These are phyloP conservation scores for Agonopterix arenella DNA, from an alignment of 2,888 invertebrate genomes.

Conservation along the genomic window DNA sequence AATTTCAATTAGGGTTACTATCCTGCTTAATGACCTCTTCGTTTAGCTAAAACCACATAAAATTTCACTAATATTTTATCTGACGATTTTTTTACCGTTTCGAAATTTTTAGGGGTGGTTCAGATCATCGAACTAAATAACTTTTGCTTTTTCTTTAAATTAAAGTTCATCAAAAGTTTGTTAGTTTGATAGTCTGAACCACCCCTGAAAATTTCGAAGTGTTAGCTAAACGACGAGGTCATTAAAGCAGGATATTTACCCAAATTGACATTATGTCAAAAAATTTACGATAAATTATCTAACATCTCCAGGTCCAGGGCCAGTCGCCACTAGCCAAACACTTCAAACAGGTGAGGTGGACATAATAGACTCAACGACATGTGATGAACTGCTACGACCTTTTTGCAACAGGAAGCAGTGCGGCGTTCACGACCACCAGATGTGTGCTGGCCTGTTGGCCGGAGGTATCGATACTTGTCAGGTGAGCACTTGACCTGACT, in stretches of 20 bases:
- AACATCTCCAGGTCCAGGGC: too few relatives aligned
- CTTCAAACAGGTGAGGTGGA: background rate
- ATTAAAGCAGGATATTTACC: too few relatives aligned
- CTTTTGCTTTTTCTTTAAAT: too few relatives aligned
- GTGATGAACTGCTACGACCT: background rate
- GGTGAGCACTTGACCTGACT: background rate
- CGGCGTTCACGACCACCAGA: background rate
- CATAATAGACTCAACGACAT: background rate
- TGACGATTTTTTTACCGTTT: too few relatives aligned
- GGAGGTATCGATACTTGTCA: background rate
- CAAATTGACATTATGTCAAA: too few relatives aligned
- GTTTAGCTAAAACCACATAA: background rate
- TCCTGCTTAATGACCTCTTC: background rate
- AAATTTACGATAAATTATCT: too few relatives aligned
- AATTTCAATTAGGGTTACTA: too few relatives aligned
- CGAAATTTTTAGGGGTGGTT: too few relatives aligned
- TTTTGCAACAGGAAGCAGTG: background rate
- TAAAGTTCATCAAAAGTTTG: background rate
- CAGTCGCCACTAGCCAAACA: too few relatives aligned
- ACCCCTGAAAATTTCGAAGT: background rate
- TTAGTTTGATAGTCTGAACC: background rate
- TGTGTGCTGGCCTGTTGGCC: background rate
- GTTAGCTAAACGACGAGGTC: background rate
- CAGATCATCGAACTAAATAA: too few relatives aligned
- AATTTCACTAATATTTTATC: too few relatives aligned